These are phyloP conservation scores for Brachymystax lenok DNA, from an alignment of 2,797 vertebrate species.

Conservation along the genomic window DNA sequence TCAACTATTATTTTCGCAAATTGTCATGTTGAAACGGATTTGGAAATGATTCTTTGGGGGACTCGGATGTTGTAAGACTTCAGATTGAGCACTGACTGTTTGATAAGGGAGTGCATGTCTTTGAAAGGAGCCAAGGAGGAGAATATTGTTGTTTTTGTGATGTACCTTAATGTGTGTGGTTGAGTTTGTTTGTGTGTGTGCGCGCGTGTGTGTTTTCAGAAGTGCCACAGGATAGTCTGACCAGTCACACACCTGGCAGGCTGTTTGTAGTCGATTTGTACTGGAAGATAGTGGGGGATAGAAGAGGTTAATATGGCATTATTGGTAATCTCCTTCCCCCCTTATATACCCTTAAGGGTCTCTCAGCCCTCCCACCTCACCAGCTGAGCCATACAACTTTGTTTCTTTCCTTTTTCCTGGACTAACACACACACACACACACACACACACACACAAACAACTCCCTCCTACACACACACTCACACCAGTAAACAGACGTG, in stretches of 20 bases:
- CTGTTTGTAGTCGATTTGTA: background rate
- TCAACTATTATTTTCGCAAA: background rate
- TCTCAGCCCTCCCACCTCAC: slow-evolving; percentile 36
- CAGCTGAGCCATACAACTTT: slow-evolving; percentile 62
- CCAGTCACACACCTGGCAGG: background rate
- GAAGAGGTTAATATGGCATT: background rate
- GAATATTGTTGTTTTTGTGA: too few species aligned
- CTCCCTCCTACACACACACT: slow-evolving; percentile 14
- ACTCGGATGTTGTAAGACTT: background rate
- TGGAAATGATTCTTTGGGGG: background rate
- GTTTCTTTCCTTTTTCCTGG: slow-evolving; percentile 10
- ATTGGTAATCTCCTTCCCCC: slow-evolving; percentile 1
- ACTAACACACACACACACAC: slow-evolving; percentile 12
- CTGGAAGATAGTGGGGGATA: background rate
- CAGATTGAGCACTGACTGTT: too few species aligned
- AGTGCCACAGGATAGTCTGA: background rate
- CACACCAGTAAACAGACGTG: slow-evolving; percentile 60
- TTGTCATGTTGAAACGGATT: background rate
- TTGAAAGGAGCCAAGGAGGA: too few species aligned
- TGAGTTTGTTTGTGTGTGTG: background rate
- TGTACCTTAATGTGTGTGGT: too few species aligned
- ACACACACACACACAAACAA: background rate
- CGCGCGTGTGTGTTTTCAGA: background rate
- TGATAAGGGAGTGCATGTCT: too few species aligned
- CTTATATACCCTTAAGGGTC: slow-evolving; percentile 39